Conservation (phyloP, 2,113 vertebrate species). For the Rhinichthys klamathensis region DNA sequence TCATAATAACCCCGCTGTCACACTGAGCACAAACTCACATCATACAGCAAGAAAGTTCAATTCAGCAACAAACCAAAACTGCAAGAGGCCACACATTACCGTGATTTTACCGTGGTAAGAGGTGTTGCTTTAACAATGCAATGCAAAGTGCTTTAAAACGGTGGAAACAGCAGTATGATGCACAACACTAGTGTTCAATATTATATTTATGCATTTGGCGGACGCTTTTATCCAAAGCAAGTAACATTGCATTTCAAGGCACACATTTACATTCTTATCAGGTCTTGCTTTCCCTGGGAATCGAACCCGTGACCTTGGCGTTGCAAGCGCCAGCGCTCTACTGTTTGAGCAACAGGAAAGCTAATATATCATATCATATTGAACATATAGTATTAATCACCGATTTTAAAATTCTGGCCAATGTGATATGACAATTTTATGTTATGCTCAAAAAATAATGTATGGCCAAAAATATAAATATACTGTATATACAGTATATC, state of each 20-base stretch:
- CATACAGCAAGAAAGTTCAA: neutral
- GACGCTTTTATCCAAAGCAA: too few species aligned
- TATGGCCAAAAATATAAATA: too few species aligned
- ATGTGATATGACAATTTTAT: neutral
- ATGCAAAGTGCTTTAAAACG: neutral
- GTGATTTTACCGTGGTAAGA: neutral
- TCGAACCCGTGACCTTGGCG: too few species aligned
- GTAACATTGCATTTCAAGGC: too few species aligned
- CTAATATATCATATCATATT: too few species aligned
- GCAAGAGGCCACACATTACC: neutral
- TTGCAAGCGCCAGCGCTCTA: too few species aligned
- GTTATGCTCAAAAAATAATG: neutral
- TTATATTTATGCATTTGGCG: too few species aligned
- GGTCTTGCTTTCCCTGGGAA: too few species aligned
- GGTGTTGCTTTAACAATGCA: neutral
- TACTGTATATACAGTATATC: too few species aligned
- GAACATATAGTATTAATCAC: neutral
- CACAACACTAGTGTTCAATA: too few species aligned
- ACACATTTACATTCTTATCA: too few species aligned
- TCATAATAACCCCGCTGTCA: constrained; percentile 8
- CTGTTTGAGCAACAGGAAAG: too few species aligned
- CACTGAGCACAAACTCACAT: neutral
- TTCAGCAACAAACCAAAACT: neutral
- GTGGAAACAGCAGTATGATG: neutral
- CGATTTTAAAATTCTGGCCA: neutral